Percentiles rank a stretch among this genome's conserved stretches.
phyloP scores from a whole-genome alignment of 2,797 vertebrate genomes.

The Enteromius anoplus region DNA sequence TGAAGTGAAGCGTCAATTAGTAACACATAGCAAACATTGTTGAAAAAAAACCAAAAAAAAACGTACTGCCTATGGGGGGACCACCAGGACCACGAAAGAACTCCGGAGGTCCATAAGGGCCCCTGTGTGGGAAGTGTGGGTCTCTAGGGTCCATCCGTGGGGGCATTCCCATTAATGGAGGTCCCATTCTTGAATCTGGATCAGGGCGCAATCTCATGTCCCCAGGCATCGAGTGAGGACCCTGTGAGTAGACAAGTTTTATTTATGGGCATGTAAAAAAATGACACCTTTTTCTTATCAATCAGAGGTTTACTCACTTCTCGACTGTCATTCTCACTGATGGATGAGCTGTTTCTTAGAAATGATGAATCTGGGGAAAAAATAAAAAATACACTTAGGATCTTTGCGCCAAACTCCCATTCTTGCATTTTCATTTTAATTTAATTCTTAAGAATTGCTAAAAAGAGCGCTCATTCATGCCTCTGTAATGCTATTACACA shows the following conservation, averaged over 20 bases:
- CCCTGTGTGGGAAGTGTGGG: slow-evolving; percentile 53
- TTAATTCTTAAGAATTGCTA: slow-evolving; percentile 27
- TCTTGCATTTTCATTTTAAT: slow-evolving; percentile 21
- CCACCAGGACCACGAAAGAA: slow-evolving; percentile 59
- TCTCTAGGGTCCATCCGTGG: slow-evolving; percentile 58
- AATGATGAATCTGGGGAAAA: slow-evolving; percentile 53
- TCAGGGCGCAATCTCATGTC: slow-evolving; percentile 55
- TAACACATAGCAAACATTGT: too few relatives aligned
- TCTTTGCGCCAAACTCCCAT: neutral
- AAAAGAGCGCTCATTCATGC: slow-evolving; percentile 46
- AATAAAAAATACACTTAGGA: slow-evolving; percentile 14
- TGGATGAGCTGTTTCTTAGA: slow-evolving; percentile 52
- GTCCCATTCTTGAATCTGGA: slow-evolving; percentile 55
- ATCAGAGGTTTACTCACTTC: slow-evolving; percentile 54
- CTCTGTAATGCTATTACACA: slow-evolving; percentile 40
- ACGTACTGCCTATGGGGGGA: slow-evolving; percentile 61
- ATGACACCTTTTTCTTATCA: neutral
- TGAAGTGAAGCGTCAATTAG: neutral
- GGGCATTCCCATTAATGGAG: slow-evolving; percentile 48
- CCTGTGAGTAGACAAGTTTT: slow-evolving; percentile 40
- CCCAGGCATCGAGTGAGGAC: slow-evolving; percentile 42
- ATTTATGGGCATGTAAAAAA: neutral
- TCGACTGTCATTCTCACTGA: slow-evolving; percentile 56
- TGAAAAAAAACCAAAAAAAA: too few relatives aligned
- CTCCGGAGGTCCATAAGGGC: slow-evolving; percentile 59